Evolutionary conservation across 2,888 invertebrate species (phyloP), one percentile per base, ranked within the genome.

Genomic region (Alentia gelatinosa): DNA sequence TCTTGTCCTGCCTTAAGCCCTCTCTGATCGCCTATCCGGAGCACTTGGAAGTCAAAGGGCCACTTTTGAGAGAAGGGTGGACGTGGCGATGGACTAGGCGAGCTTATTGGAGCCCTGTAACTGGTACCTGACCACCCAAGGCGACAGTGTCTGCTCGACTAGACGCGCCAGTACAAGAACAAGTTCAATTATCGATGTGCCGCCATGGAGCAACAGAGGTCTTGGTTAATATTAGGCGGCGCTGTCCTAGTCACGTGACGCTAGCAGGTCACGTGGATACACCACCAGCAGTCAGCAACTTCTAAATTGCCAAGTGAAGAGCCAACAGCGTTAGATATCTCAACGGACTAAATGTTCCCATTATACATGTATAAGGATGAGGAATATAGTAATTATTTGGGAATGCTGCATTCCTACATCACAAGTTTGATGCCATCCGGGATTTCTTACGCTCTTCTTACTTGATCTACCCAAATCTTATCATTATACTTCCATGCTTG

Each of bases 21-120:
- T 37, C 39, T 79, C 79, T 79, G 79, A 79, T 39, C 79, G 26
- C 79, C 79, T 39, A 79, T 39, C 79, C 79, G 19, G 79, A 79
- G 79, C 39, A 79, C 23, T 68, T 68, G 23, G 39, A 39, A 35
- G 79, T 37, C 79, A 79, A 79, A 79, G 79, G 37, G 79, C 68
- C 5, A 79, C 37, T 79, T 39, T 5, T n/a, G 39, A n/a, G 79
- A 79, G n/a, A 39, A 12, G 79, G 39, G 37, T n/a, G 39, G 79
- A 68, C 68, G 68, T 4, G 68, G 68, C 68, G 26, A 9, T 12
- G 68, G n/a, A 30, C 26, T 68, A 26, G 30, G 33, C 12, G 68
- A 30, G 68, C 68, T 68, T 68, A 68, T 68, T 68, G 26, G 68
- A 12, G 30, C 12, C 30, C 7, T 47, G 47, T 19, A 47, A 47